Base-by-base conservation (phyloP, 1,140 invertebrate genomes). In the Diuraphis noxia region DNA sequence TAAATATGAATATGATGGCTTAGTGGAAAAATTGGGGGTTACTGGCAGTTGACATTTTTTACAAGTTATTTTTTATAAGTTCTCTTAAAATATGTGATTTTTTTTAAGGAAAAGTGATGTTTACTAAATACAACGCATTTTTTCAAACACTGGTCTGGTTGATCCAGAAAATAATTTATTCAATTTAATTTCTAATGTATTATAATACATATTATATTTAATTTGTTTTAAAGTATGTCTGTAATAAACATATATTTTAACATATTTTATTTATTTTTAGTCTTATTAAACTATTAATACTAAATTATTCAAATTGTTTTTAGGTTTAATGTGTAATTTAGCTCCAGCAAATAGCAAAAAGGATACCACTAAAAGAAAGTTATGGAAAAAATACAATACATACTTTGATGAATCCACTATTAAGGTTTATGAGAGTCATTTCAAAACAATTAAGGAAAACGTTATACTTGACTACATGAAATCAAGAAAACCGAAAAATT, bases 331-430 rank as follows among this genome's bases (percentile, higher is more conserved):
- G 96, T 95, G 96, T 4, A 96, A 96, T 93, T 93, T 96, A 19
- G 95, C 94, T 43, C 96, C 96, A 41, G 92, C 92, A 0, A 93
- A 94, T 92, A 96, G 95, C 93, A 95, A 96, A 87, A 96, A 95
- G 92, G 95, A 97, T 94, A 96, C 96, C 13, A 96, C 94, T 92
- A 95, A 94, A 92, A 95, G 96, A 92, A 94, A 93, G 84, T 94
- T 95, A 2, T 96, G 95, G 94, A 97, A 96, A 93, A 96, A 96
- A 93, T 97, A 95, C 93, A 98, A 98, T 94, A 96, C 96, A 92
- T 98, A 97, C 93, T 98, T 95, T 93, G 95, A 97, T 94, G 97
- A 98, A 94, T 93, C 92, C 2, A 97, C 96, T n/a, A 97, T 97
- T 63, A 92, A 52, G 49, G 6, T 77, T 52, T 91, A 43, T 21